Conservation (phyloP, 92 coral and sea anemone genomes). For the Virgularia gustaviana region DNA sequence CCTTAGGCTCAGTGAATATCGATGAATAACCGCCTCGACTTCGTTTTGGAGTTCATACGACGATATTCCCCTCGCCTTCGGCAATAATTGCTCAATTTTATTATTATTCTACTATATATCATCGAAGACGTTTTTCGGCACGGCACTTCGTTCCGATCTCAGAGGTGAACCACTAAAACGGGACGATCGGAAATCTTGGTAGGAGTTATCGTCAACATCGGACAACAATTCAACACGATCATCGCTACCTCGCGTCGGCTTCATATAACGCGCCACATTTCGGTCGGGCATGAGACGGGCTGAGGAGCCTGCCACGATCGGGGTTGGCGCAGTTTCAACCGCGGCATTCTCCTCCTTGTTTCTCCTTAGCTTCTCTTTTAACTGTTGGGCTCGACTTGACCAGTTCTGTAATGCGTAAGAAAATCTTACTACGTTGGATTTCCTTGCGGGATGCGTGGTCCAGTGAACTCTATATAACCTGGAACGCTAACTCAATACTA, state of each 20-base stretch:
- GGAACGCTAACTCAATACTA: no score
- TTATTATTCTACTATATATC: constrained; percentile 58
- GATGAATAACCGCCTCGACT: no score
- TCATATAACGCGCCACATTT: constrained; percentile 32
- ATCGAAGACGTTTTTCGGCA: constrained; percentile 93
- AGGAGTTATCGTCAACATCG: constrained; percentile 73
- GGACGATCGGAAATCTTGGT: constrained; percentile 50
- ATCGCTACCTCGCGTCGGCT: constrained; percentile 42
- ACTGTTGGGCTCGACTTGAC: constrained; percentile 44
- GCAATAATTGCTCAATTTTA: constrained; percentile 7
- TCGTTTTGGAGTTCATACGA: no score
- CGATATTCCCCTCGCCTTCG: no score
- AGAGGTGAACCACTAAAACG: constrained; percentile 51
- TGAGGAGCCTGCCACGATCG: constrained; percentile 30
- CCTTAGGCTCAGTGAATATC: no score
- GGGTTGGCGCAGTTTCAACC: constrained; percentile 60
- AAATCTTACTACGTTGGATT: constrained; percentile 11
- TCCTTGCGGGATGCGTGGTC: no score
- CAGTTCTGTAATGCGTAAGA: constrained; percentile 32
- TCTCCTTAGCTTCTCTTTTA: constrained; percentile 46
- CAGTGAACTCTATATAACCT: no score
- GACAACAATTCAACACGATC: constrained; percentile 88
- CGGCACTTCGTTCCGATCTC: constrained; percentile 59
- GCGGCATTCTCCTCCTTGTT: constrained; percentile 36
- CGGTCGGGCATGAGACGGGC: constrained; percentile 27